These are phyloP conservation scores for Amphipoea lucens DNA, from an alignment of 2,888 invertebrate species.

Conservation along the genomic window DNA sequence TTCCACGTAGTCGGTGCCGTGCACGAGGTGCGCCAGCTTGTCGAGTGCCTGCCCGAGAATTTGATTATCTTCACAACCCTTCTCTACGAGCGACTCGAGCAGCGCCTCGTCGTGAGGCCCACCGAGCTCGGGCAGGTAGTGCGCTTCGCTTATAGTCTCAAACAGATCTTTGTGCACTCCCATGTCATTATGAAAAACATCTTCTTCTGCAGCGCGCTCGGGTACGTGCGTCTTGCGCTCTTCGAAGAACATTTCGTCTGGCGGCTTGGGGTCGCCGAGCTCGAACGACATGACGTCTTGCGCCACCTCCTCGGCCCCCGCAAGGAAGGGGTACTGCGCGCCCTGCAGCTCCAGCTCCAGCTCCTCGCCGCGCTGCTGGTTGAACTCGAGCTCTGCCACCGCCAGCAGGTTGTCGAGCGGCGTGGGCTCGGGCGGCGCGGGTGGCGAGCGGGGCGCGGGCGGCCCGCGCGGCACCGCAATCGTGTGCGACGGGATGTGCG, in stretches of 20 bases:
- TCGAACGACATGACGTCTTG: slow-evolving; percentile 86
- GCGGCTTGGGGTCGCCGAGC: slow-evolving; percentile 80
- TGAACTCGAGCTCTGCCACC: slow-evolving; percentile 92
- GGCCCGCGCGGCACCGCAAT: slow-evolving; percentile 87
- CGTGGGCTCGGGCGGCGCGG: slow-evolving; percentile 82
- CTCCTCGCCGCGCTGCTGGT: slow-evolving; percentile 88
- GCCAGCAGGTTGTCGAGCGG: slow-evolving; percentile 92
- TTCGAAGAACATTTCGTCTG: slow-evolving; percentile 83
- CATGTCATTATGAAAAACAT: slow-evolving; percentile 79
- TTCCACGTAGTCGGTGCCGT: slow-evolving; percentile 85
- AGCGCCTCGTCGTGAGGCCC: slow-evolving; percentile 89
- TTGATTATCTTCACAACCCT: slow-evolving; percentile 91
- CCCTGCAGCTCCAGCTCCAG: slow-evolving; percentile 73
- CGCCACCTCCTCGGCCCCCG: slow-evolving; percentile 80
- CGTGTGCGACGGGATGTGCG: slow-evolving; percentile 91
- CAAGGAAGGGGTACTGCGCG: slow-evolving; percentile 79
- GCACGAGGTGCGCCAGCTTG: slow-evolving; percentile 84
- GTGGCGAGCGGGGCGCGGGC: slow-evolving; percentile 72
- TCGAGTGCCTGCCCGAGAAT: slow-evolving; percentile 86
- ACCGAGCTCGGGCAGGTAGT: slow-evolving; percentile 85
- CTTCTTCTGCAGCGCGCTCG: slow-evolving; percentile 76
- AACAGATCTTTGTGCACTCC: slow-evolving; percentile 86
- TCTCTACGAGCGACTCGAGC: slow-evolving; percentile 91
- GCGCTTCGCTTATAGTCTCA: slow-evolving; percentile 87
- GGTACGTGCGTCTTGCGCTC: slow-evolving; percentile 76